These are phyloP conservation scores for Oophaga sylvatica DNA, from an alignment of 2,797 vertebrate species.

Conservation along the genomic window DNA sequence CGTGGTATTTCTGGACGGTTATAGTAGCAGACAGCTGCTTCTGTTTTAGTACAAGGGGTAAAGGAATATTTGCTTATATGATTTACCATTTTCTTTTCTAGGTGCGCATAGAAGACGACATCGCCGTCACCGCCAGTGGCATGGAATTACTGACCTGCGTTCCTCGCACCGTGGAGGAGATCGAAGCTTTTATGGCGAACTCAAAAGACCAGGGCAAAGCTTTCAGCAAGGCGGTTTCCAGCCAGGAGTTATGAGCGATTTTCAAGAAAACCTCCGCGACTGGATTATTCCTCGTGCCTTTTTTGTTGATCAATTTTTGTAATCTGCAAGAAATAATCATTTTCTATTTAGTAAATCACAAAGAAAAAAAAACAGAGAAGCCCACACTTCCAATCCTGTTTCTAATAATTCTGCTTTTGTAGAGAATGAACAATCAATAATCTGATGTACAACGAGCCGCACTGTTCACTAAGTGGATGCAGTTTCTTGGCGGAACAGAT, in stretches of 20 bases:
- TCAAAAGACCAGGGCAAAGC: conserved; percentile 72
- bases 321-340: conserved; percentile 17
- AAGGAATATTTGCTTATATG: background rate
- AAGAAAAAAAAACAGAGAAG: background rate
- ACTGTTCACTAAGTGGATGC: conserved; percentile 33
- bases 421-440: conserved; percentile 9
- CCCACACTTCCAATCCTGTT: background rate
- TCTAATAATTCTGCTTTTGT: background rate
- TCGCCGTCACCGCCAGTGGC: conserved; percentile 82
- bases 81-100: conserved; percentile 62
- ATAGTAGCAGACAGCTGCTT: too few relatives aligned
- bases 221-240: conserved; percentile 69
- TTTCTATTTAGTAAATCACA: conserved; percentile 2
- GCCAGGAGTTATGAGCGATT: conserved; percentile 66
- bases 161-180: conserved; percentile 90
- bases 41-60: background rate
- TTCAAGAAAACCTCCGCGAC: background rate
- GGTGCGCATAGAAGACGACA: conserved; percentile 95
- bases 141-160: conserved; percentile 94
- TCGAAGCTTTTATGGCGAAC: conserved; percentile 90
- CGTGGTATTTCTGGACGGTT: too few relatives aligned
- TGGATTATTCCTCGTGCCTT: background rate
- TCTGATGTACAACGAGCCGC: background rate
- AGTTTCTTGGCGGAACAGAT: conserved; percentile 20
- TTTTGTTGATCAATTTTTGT: background rate